Evolutionary conservation across 2,113 vertebrate genomes (phyloP), one percentile per base, ranked within the genome.

Genomic region (Nicator chloris): DNA sequence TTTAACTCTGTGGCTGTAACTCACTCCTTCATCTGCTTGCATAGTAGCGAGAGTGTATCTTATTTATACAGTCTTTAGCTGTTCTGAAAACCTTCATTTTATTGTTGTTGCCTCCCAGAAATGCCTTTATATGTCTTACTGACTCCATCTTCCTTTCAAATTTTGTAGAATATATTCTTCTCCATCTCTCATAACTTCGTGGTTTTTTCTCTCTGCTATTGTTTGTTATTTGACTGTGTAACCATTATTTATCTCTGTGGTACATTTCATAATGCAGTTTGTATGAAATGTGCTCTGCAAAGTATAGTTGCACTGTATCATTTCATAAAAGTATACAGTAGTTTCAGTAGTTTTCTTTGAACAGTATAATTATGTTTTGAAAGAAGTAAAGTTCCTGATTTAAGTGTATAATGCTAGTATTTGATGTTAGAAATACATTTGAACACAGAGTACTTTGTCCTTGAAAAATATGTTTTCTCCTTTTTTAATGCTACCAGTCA

Each of bases 351-450:
- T 75, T 93, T 71, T 80, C 87, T 95, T 85, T 88, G 93, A 97
- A 80, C 71, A 90, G 39, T 96, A 82, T 91, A 94, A 93, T 97
- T 90, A 90, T 49, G 47, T 90, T 93, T 80, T 80, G 82, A 95
- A 95, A 95, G 39, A 88, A 87, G 17, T 45, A 65, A 87, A 79
- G 37, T 90, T 89, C 59, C 35, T 85, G 50, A 50, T 91, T 91
- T 91, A 86, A 90, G 59, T 84, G 15, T 80, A 73, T 82, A 73
- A 85, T 61, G 50, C 54, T 76, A 35, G 45, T 50, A 23, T 87
- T 94, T 82, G 63, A 73, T 95, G 63, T 70, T 88, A 80, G 75
- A 86, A 90, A 70, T 65, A 37, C 22, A 10, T 88, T 80, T 84
- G 81, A 90, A 59, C n/a, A 57, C 21, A 63, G 15, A 28, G 45